phyloP scores from a whole-genome alignment of 2,113 vertebrate species.

The Strix uralensis region DNA sequence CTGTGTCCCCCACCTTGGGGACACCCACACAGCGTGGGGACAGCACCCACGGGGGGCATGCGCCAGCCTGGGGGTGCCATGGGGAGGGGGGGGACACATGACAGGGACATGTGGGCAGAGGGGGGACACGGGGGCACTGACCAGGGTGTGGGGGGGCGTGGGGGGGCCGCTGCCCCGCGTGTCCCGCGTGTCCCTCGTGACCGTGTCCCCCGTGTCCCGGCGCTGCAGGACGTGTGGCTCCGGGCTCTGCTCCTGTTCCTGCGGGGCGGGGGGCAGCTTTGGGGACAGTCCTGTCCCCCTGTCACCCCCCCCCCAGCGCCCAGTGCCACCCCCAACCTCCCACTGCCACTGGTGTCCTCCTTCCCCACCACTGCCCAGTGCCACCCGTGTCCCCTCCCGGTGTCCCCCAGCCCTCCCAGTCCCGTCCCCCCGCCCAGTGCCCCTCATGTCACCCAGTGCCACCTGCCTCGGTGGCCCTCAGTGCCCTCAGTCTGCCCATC shows the following conservation, averaged over 20 bases:
- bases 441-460: background rate
- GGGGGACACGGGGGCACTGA: background rate
- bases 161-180: background rate
- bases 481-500: too few relatives aligned
- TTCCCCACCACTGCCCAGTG: too few relatives aligned
- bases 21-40: background rate
- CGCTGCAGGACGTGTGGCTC: background rate
- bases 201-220: background rate
- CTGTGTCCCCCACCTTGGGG: background rate
- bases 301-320: too few relatives aligned
- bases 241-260: background rate
- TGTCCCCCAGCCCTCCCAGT: background rate
- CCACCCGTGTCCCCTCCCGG: background rate
- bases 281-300: background rate
- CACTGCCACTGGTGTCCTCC: background rate
- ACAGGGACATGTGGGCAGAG: background rate
- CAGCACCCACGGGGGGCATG: too few relatives aligned
- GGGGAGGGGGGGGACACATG: too few relatives aligned
- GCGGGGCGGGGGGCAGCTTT: background rate
- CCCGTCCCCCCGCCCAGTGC: background rate
- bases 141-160: background rate
- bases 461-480: too few relatives aligned
- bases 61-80: too few relatives aligned
- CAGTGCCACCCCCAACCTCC: background rate
- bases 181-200: background rate